Evolutionary conservation across 2,113 vertebrate genomes (phyloP).

Genomic region (Pomatostomus ruficeps): DNA sequence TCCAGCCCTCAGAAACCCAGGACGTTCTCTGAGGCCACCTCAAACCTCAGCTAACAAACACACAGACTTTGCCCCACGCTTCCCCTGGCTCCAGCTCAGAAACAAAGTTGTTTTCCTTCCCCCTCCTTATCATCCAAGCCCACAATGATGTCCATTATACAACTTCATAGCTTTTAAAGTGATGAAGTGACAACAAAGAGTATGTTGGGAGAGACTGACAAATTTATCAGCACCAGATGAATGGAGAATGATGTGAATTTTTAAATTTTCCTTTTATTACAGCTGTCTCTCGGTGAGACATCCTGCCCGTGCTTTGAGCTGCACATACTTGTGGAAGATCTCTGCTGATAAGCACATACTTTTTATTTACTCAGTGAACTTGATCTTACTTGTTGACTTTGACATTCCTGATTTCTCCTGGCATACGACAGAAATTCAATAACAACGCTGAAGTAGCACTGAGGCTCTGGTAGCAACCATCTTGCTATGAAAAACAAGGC

Average conservation of each 20-base stretch:
- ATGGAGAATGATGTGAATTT: neutral
- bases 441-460: neutral
- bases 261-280: neutral
- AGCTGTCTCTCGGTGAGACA: constrained; percentile 6
- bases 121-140: neutral
- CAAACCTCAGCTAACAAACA: neutral
- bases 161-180: neutral
- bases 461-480: neutral
- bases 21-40: neutral
- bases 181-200: constrained; percentile 19
- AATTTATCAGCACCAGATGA: constrained; percentile 14
- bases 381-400: constrained; percentile 18
- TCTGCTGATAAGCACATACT: constrained; percentile 27
- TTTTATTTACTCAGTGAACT: constrained; percentile 29
- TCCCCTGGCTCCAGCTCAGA: neutral
- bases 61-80: neutral
- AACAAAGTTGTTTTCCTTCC: constrained; percentile 2
- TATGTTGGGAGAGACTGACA: neutral
- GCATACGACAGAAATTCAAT: neutral
- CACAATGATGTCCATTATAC: neutral
- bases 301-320: neutral
- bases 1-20: neutral
- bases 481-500: neutral
- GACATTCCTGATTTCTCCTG: neutral
- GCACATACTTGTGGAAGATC: neutral